These are phyloP conservation scores for Gorilla gorilla DNA, from an alignment of 2,113 vertebrate genomes.

Conservation along the genomic window DNA sequence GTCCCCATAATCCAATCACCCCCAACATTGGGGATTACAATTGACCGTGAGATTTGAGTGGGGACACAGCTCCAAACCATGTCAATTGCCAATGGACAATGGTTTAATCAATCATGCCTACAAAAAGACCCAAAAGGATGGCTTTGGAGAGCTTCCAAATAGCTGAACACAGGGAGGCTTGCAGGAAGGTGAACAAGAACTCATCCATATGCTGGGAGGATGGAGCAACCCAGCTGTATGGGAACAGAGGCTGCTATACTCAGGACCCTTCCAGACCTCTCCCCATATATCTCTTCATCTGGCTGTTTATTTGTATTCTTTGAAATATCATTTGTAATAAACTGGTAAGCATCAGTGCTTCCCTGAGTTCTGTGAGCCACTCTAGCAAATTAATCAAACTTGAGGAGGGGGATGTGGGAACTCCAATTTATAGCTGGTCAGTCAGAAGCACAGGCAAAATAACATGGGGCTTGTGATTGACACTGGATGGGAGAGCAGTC, in stretches of 20 bases:
- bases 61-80: too few species aligned
- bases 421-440: neutral
- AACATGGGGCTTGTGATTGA: neutral
- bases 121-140: neutral
- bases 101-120: neutral
- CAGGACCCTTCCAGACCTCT: neutral
- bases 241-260: neutral
- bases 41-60: too few species aligned
- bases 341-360: neutral
- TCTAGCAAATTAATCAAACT: neutral
- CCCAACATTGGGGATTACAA: too few species aligned
- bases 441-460: neutral
- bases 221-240: neutral
- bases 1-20: too few species aligned
- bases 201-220: neutral
- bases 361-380: neutral
- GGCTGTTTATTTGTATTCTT: neutral
- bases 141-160: neutral
- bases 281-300: neutral
- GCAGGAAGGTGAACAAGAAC: neutral
- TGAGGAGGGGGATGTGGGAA: neutral
- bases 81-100: neutral
- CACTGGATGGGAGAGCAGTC: neutral
- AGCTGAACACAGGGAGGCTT: neutral
- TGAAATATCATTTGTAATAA: neutral